These are phyloP conservation scores for Ciconia boyciana DNA, from an alignment of 2,113 vertebrate species.

Conservation along the genomic window DNA sequence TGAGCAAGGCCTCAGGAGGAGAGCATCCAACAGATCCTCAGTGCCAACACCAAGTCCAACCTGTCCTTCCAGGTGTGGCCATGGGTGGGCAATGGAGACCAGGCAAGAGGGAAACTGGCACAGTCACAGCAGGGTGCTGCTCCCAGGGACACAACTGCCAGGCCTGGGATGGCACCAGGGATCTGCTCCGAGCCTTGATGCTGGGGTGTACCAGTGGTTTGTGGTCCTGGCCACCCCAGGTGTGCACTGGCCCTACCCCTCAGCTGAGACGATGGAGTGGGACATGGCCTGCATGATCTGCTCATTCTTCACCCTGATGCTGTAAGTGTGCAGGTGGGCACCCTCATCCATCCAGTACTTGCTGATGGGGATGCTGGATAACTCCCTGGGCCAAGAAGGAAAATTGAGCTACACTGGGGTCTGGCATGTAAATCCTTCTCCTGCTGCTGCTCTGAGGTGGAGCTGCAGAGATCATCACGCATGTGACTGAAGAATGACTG, in stretches of 20 bases:
- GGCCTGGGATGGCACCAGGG: not conserved
- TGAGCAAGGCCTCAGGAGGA: not conserved
- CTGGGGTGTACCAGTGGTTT: not conserved
- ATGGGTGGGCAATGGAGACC: not conserved
- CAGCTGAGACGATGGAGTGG: not conserved
- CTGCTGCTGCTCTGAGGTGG: not conserved
- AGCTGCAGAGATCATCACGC: not conserved
- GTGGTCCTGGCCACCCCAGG: not conserved
- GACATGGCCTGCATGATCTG: not conserved
- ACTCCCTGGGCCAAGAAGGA: not conserved
- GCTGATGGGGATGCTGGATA: not conserved
- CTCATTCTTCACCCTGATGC: not conserved
- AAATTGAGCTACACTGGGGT: not conserved
- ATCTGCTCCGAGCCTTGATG: not conserved
- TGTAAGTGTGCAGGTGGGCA: not conserved
- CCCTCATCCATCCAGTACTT: not conserved
- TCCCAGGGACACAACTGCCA: no score
- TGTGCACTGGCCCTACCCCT: not conserved
- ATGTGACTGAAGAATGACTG: no score
- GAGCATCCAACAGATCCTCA: not conserved
- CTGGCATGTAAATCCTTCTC: no score
- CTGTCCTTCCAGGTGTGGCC: not conserved
- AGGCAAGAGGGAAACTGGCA: not conserved
- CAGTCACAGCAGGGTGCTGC: no score
- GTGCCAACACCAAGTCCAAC: not conserved